Evolutionary conservation across 2,797 vertebrate genomes (phyloP), one percentile per base, ranked within the genome.

Genomic region (Limnodromus scolopaceus): DNA sequence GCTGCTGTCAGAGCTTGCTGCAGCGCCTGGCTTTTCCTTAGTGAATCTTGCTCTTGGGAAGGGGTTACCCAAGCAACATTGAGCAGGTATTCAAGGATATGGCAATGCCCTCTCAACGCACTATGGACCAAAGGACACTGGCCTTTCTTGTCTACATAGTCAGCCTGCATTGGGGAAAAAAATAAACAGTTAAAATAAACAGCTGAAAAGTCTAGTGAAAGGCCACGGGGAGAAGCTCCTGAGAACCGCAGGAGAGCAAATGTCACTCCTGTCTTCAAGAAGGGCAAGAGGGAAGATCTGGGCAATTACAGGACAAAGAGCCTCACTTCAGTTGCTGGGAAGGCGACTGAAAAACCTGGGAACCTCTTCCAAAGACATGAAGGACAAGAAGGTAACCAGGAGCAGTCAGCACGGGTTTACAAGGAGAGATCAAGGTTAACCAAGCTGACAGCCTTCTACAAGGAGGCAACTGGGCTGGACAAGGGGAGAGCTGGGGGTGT

Each of bases 41-140:
- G 93, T 1, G 96, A 75, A 74, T 98, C 98, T 63, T 99, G 98
- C 82, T 98, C 99, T 72, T 93, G 98, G 70, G 97, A 97, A 28
- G 98, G 98, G 14, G 78, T 32, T 9, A 95, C 97, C 99, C 99
- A 99, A 46, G 98, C 98, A 69, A 98, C 97, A 94, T 98, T 96
- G 78, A 99, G 98, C 92, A 99, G 94, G 97, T 98, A 99, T 87
- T 98, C 98, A 38, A 99, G 99, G 93, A 99, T 98, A 48, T 99
- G 98, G 1, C 98, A 94, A 74, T 99, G 99, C 75, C 99, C 99
- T 90, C 99, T 97, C 91, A 99, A 98, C 1, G 99, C 99, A 0
- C 99, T 99, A 13, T 99, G 99, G 11, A 99, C 99, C 93, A 99
- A 96, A 1, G 99, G 98, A 88, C 99, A 99, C 94, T 99, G 99